phyloP scores from a whole-genome alignment of 2,888 invertebrate species.

The Pyralis farinalis region DNA sequence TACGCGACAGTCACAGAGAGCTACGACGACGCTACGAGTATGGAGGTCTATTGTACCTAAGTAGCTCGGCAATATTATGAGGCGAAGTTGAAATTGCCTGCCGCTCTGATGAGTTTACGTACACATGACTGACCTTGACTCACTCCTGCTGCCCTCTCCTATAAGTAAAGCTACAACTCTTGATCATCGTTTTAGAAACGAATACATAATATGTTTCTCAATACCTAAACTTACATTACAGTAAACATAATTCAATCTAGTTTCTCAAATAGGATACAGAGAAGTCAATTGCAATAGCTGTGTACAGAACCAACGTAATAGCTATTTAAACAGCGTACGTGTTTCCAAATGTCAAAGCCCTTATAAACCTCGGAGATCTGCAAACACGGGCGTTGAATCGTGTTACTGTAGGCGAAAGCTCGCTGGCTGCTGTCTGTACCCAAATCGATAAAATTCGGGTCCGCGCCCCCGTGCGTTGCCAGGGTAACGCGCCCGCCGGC shows the following conservation, averaged over 20 bases:
- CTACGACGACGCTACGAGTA: neutral
- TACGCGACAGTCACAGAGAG: too few relatives aligned
- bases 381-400: constrained; percentile 75
- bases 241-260: constrained; percentile 10
- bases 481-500: constrained; percentile 59
- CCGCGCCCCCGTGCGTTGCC: constrained; percentile 72
- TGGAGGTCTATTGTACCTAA: too few relatives aligned
- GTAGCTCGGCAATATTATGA: constrained; percentile 4
- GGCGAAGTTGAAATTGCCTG: constrained; percentile 3
- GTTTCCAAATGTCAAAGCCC: constrained; percentile 69
- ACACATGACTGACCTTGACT: constrained; percentile 9
- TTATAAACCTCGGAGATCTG: constrained; percentile 71
- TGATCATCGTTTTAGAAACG: too few relatives aligned
- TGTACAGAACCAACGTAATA: constrained; percentile 31
- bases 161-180: too few relatives aligned
- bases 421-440: constrained; percentile 75
- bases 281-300: constrained; percentile 38
- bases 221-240: too few relatives aligned
- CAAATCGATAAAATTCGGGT: constrained; percentile 80
- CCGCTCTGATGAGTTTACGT: constrained; percentile 6
- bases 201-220: too few relatives aligned
- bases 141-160: neutral
- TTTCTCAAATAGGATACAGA: constrained; percentile 28
- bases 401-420: constrained; percentile 71
- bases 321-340: constrained; percentile 51